These are phyloP conservation scores for Tuberolachnus salignus DNA, from an alignment of 2,888 invertebrate species.

Conservation along the genomic window DNA sequence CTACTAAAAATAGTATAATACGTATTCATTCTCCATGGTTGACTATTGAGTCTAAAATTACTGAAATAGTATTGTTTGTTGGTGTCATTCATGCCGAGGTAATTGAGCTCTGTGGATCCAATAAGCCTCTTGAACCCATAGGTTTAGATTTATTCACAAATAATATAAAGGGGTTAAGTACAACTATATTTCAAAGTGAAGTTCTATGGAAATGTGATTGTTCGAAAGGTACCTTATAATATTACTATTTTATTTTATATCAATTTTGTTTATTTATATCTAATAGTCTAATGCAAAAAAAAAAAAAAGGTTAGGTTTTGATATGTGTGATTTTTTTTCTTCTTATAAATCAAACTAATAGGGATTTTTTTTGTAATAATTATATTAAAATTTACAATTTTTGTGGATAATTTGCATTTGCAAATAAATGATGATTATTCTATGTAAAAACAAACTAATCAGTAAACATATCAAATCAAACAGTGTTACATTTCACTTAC, in stretches of 20 bases:
- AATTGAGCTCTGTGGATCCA: constrained; percentile 7
- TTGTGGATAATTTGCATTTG: too few relatives aligned
- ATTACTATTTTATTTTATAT: background rate
- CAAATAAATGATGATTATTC: too few relatives aligned
- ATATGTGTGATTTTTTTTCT: too few relatives aligned
- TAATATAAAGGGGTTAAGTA: background rate
- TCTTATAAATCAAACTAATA: too few relatives aligned
- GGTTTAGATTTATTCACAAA: background rate
- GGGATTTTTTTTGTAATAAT: too few relatives aligned
- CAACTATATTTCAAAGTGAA: constrained; percentile 22
- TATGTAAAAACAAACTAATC: too few relatives aligned
- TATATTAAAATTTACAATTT: too few relatives aligned
- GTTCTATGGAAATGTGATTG: constrained; percentile 43
- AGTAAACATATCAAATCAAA: too few relatives aligned
- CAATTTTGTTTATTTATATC: too few relatives aligned
- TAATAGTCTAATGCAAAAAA: too few relatives aligned
- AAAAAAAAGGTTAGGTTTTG: too few relatives aligned
- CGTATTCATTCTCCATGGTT: constrained; percentile 39
- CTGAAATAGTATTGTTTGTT: constrained; percentile 5
- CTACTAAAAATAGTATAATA: constrained; percentile 36
- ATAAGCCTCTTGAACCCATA: background rate
- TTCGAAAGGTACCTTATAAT: constrained; percentile 23
- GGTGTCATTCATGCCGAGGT: constrained; percentile 39
- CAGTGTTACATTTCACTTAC: too few relatives aligned
- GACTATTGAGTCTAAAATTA: constrained; percentile 19